Percentiles rank a stretch among this genome's conserved stretches.
Conservation (phyloP, 2,797 vertebrate genomes). For the Xenentodon cancila region DNA sequence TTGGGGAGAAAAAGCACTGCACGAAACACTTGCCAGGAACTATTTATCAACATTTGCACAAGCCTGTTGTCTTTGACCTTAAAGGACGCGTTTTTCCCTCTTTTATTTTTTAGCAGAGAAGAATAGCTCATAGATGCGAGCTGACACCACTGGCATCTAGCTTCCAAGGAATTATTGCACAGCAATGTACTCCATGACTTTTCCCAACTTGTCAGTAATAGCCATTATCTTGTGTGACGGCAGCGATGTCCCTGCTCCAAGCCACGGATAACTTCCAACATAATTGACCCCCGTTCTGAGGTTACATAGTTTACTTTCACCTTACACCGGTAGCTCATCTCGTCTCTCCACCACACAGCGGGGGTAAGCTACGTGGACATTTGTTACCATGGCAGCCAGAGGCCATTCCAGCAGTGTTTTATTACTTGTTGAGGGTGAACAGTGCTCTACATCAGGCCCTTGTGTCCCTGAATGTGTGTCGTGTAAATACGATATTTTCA, state of each 20-base stretch:
- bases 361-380: constrained; percentile 53
- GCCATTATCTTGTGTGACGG: constrained; percentile 64
- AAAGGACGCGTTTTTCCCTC: constrained; percentile 26
- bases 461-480: constrained; percentile 54
- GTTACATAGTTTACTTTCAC: constrained; percentile 57
- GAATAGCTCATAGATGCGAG: constrained; percentile 54
- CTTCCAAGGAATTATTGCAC: constrained; percentile 58
- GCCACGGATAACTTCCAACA: constrained; percentile 59
- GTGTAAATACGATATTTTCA: constrained; percentile 55
- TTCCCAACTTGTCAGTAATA: constrained; percentile 66
- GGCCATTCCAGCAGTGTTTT: constrained; percentile 57
- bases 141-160: constrained; percentile 64
- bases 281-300: constrained; percentile 72
- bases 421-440: constrained; percentile 57
- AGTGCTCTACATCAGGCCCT: constrained; percentile 57
- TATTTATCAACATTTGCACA: constrained; percentile 60
- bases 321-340: constrained; percentile 39
- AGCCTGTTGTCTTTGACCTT: constrained; percentile 64
- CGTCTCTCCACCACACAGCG: constrained; percentile 5
- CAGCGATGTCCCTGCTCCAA: constrained; percentile 54
- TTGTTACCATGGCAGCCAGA: constrained; percentile 66
- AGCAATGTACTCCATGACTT: constrained; percentile 43
- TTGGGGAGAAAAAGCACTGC: constrained; percentile 40
- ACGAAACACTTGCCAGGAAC: constrained; percentile 58
- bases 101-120: constrained; percentile 5